Evolutionary conservation across 92 coral and sea anemone genomes (phyloP).

Genomic region (Micromussa lordhowensis): DNA sequence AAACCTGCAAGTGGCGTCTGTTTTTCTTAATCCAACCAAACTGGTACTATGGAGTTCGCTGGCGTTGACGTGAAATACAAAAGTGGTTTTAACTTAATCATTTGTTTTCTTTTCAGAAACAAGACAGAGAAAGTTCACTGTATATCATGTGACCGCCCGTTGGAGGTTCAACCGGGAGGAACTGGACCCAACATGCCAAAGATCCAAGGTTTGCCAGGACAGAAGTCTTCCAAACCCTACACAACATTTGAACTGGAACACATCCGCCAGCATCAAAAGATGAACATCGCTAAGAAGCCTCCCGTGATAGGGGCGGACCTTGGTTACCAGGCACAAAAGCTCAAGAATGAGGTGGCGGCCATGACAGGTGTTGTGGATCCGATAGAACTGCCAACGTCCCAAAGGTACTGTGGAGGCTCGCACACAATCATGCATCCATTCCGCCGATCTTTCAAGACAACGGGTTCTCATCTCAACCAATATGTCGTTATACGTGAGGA

Average conservation of each 20-base stretch:
- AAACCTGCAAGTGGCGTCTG: background rate
- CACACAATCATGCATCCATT: constrained; percentile 96
- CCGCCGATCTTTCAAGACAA: constrained; percentile 84
- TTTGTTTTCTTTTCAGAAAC: constrained; percentile 49
- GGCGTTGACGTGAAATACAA: background rate
- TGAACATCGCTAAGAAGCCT: constrained; percentile 70
- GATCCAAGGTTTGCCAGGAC: constrained; percentile 82
- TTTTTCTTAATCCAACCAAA: background rate
- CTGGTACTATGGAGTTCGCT: background rate
- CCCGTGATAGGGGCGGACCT: constrained; percentile 89
- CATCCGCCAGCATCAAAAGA: constrained; percentile 91
- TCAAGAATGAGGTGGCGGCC: constrained; percentile 86
- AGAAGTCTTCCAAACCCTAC: constrained; percentile 87
- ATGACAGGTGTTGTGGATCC: constrained; percentile 90
- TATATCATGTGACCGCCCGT: constrained; percentile 92
- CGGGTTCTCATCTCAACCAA: constrained; percentile 88
- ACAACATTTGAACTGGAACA: constrained; percentile 95
- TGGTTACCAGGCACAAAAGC: constrained; percentile 81
- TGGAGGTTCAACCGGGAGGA: constrained; percentile 76
- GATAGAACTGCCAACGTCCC: constrained; percentile 87
- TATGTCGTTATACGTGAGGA: constrained; percentile 89
- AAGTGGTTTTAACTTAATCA: background rate
- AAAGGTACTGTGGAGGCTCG: constrained; percentile 95
- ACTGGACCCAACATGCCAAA: constrained; percentile 75
- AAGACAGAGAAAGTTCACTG: constrained; percentile 89